Conservation (phyloP, 1,140 invertebrate species). For the Euglossa dilemma region DNA sequence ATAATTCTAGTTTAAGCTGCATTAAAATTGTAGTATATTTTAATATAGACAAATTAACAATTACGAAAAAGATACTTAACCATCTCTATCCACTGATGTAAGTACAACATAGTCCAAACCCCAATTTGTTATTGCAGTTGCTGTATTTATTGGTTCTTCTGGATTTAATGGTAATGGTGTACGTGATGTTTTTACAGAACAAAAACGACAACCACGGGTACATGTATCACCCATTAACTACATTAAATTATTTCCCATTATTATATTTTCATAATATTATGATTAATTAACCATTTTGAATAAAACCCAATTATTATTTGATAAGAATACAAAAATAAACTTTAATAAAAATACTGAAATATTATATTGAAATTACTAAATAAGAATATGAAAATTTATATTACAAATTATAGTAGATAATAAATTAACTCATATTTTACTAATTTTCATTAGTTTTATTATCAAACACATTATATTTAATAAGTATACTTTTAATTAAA, state of each 20-base stretch:
- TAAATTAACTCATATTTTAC: background rate
- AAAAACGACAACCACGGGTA: conserved; percentile 97
- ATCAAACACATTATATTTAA: background rate
- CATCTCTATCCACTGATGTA: conserved; percentile 99
- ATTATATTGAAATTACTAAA: background rate
- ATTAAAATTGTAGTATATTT: background rate
- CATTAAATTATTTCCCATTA: conserved; percentile 39
- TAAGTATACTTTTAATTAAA: background rate
- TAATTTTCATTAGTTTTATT: background rate
- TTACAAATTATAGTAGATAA: background rate
- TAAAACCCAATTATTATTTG: conserved; percentile 14
- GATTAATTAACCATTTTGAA: conserved; percentile 27
- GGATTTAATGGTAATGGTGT: conserved; percentile 95
- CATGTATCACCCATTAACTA: conserved; percentile 96
- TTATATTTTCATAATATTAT: conserved; percentile 18
- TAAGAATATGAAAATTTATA: background rate
- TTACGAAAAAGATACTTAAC: conserved; percentile 76
- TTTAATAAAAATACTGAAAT: background rate
- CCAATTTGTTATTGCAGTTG: conserved; percentile 95
- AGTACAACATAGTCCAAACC: conserved; percentile 98
- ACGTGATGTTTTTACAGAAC: conserved; percentile 98
- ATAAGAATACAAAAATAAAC: background rate
- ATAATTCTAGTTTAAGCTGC: conserved; percentile 22
- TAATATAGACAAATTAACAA: conserved; percentile 14
- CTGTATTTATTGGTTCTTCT: conserved; percentile 96